phyloP scores from a whole-genome alignment of 2,113 vertebrate species.

The Perognathus longimembris region DNA sequence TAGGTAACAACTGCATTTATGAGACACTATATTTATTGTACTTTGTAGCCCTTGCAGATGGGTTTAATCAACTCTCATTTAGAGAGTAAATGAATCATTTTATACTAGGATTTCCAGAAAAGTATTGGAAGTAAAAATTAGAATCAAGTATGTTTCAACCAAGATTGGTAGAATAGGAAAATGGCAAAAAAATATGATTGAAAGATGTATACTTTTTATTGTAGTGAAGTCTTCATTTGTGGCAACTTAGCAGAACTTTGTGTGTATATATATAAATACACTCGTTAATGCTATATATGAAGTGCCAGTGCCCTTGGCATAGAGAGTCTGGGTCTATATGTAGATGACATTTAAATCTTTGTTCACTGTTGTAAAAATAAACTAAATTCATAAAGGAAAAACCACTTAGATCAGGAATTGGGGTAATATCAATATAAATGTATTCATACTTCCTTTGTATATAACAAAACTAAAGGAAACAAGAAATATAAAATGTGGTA shows the following conservation, averaged over 20 bases:
- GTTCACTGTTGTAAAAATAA: conserved; percentile 27
- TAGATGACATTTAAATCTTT: not conserved
- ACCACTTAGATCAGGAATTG: not conserved
- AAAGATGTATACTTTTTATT: not conserved
- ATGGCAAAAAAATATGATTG: not conserved
- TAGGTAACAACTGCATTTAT: not conserved
- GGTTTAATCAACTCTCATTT: conserved; percentile 7
- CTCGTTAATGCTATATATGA: not conserved
- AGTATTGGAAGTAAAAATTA: conserved; percentile 44
- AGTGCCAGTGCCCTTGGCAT: not conserved
- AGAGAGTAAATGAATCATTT: not conserved
- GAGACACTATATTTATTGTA: not conserved
- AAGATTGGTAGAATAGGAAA: not conserved
- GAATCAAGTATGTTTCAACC: not conserved
- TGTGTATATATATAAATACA: not conserved
- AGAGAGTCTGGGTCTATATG: conserved; percentile 37
- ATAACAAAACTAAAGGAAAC: not conserved
- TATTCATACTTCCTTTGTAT: not conserved
- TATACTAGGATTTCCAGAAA: conserved; percentile 26
- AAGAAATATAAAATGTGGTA: not conserved
- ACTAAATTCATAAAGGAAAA: not conserved
- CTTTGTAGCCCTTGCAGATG: not conserved
- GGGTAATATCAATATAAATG: not conserved
- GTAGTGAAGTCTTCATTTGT: not conserved
- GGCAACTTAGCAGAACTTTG: not conserved